These are phyloP conservation scores for Greenwoodochromis staneri DNA, from an alignment of 2,113 vertebrate species.

Conservation along the genomic window DNA sequence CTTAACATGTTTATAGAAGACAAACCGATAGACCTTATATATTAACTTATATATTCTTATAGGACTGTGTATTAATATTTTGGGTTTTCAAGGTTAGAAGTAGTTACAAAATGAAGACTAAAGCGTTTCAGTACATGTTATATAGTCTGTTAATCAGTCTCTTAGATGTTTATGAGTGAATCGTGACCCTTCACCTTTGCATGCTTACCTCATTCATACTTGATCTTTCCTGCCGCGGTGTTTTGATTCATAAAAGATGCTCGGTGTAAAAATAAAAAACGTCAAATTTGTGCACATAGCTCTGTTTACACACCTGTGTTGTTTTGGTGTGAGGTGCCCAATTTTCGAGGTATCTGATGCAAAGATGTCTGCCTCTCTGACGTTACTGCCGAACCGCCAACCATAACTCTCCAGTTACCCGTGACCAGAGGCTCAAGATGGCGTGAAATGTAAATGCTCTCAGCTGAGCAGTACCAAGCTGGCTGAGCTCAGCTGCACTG, in stretches of 20 bases:
- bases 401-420: not conserved
- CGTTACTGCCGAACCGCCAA: not conserved
- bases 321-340: not conserved
- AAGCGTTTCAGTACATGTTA: not conserved
- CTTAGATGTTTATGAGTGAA: not conserved
- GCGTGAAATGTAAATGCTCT: not conserved
- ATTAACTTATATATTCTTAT: not conserved
- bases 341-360: not conserved
- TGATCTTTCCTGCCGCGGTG: not conserved
- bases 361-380: not conserved
- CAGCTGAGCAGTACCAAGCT: not conserved
- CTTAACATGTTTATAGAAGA: not conserved
- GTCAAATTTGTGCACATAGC: not conserved
- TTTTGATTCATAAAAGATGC: not conserved
- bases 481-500: not conserved
- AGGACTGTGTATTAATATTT: not conserved
- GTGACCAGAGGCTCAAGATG: not conserved
- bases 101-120: not conserved
- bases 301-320: not conserved
- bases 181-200: fast-evolving
- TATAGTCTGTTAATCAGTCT: not conserved
- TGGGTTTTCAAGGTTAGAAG: not conserved
- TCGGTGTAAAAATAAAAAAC: not conserved
- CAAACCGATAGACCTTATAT: not conserved
- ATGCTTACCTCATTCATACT: not conserved